phyloP scores from a whole-genome alignment of 2,797 vertebrate species.

The Ataeniobius toweri region DNA sequence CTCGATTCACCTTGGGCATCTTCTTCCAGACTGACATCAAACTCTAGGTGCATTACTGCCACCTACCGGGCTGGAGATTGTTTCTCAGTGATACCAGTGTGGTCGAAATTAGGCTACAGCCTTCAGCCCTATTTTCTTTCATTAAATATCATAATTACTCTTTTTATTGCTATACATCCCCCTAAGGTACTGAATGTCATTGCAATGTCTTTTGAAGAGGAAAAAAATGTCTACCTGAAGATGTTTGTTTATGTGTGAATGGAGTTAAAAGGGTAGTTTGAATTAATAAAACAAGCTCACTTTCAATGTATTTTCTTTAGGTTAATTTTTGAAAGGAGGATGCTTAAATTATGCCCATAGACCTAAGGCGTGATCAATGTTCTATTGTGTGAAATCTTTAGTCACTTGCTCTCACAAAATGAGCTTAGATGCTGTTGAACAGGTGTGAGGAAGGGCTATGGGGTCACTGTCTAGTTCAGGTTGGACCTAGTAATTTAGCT shows the following conservation, averaged over 20 bases:
- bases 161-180: not conserved
- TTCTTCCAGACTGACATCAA: not conserved
- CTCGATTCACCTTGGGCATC: not conserved
- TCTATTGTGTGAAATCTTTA: conserved; percentile 36
- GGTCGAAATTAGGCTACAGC: not conserved
- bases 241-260: not conserved
- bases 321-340: not conserved
- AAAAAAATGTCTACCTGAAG: not conserved
- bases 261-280: not conserved
- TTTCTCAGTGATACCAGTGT: not conserved
- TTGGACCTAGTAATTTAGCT: conserved; percentile 83
- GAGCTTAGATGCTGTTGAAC: conserved; percentile 67
- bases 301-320: not conserved
- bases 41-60: not conserved
- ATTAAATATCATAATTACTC: not conserved
- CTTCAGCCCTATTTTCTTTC: not conserved
- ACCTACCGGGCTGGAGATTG: not conserved
- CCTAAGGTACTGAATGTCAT: not conserved
- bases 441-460: conserved; percentile 79
- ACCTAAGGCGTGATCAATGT: conserved; percentile 8
- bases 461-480: conserved; percentile 82
- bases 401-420: conserved; percentile 48
- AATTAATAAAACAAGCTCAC: not conserved
- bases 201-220: not conserved
- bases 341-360: conserved; percentile 18